These are phyloP conservation scores for Sinelater perroti DNA, from an alignment of 2,888 invertebrate species.

Conservation along the genomic window DNA sequence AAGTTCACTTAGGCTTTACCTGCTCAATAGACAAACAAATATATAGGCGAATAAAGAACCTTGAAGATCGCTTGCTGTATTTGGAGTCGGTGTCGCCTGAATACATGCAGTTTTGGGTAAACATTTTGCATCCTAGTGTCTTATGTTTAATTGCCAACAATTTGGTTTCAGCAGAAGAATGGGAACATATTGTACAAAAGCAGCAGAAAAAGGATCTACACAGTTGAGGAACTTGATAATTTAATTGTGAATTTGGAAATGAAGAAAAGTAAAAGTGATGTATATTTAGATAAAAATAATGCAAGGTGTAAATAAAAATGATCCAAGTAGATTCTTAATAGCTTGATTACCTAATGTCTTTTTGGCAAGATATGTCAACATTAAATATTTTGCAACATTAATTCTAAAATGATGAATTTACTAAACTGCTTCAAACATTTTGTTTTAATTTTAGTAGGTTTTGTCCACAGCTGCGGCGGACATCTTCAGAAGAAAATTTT, in stretches of 20 bases:
- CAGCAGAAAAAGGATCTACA: constrained; percentile 53
- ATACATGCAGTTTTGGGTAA: constrained; percentile 70
- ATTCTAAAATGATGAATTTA: too few relatives aligned
- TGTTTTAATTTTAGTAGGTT: too few relatives aligned
- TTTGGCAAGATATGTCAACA: too few relatives aligned
- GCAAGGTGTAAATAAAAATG: background rate
- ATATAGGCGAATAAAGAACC: constrained; percentile 72
- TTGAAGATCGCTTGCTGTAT: constrained; percentile 78
- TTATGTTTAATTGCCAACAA: constrained; percentile 8
- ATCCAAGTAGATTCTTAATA: background rate
- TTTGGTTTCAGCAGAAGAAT: constrained; percentile 47
- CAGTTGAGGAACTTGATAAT: constrained; percentile 53
- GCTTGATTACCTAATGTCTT: too few relatives aligned
- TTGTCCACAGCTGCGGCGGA: too few relatives aligned
- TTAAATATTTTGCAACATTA: too few relatives aligned
- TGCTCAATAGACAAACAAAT: constrained; percentile 70
- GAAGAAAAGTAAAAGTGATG: constrained; percentile 17
- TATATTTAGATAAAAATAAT: background rate
- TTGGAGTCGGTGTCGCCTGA: constrained; percentile 84
- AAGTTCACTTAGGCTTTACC: constrained; percentile 67
- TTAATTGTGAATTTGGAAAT: constrained; percentile 53
- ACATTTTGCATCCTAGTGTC: background rate
- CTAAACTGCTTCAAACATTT: too few relatives aligned
- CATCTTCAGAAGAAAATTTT: too few relatives aligned
- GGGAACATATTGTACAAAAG: constrained; percentile 36